A percentile compares a stretch with the other conserved stretches of the same genome.
phyloP scores from a whole-genome alignment of 2,113 vertebrate genomes.

The Rhinichthys klamathensis region DNA sequence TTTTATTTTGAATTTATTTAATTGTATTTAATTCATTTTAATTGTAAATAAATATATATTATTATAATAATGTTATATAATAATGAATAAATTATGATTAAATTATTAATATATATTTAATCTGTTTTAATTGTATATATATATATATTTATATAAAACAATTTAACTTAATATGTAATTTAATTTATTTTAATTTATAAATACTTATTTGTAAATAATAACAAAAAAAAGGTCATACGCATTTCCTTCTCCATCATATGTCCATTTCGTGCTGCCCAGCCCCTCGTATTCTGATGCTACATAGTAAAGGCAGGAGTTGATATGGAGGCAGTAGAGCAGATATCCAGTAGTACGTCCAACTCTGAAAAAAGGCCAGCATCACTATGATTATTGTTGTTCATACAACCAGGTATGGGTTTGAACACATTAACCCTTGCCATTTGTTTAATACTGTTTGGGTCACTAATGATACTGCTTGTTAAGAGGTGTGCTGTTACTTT shows the following conservation, averaged over 20 bases:
- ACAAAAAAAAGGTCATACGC: slow-evolving; percentile 75
- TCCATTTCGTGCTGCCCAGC: slow-evolving; percentile 83
- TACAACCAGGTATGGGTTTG: neutral
- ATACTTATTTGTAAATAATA: neutral
- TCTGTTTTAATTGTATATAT: neutral
- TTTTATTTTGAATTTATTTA: neutral
- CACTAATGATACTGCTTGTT: neutral
- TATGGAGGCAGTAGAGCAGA: slow-evolving; percentile 85
- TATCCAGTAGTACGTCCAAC: slow-evolving; percentile 89
- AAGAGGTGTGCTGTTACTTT: neutral
- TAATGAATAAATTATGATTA: too few species aligned
- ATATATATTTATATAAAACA: neutral
- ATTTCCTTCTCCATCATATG: slow-evolving; percentile 85
- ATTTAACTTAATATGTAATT: too few species aligned
- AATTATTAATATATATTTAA: too few species aligned
- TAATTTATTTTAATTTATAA: too few species aligned
- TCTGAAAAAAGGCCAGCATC: slow-evolving; percentile 65
- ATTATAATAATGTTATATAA: too few species aligned
- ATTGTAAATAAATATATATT: neutral
- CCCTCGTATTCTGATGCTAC: slow-evolving; percentile 85
- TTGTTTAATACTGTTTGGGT: neutral
- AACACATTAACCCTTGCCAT: neutral
- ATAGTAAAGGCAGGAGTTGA: slow-evolving; percentile 88
- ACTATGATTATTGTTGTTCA: neutral
- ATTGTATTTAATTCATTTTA: neutral